Evolutionary conservation across 2,113 vertebrate genomes (phyloP), one percentile per base, ranked within the genome.

Genomic region (Elgaria multicarinata): DNA sequence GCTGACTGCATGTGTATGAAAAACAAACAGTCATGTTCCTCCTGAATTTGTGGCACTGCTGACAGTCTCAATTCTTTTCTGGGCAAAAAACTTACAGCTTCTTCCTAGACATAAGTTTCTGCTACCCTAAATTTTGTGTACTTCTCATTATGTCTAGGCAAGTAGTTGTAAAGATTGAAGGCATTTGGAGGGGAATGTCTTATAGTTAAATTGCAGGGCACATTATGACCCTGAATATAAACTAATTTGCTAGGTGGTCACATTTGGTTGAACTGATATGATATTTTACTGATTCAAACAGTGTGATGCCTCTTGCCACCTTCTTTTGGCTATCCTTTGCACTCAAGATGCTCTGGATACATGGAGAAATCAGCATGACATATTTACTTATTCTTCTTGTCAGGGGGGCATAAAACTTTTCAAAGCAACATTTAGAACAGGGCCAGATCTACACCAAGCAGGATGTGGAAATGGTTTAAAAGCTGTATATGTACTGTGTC

Each of bases 221-320:
- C 81, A 67, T 66, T 0, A 0, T 42, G 16, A 71, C 22, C 50
- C 82, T 77, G 33, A 85, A 46, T 74, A 85, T 90, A 77, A 53
- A 85, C 55, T 44, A 36, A 66, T 78, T 53, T 1, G 0, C n/a
- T 85, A 39, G 66, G 1, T 87, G 71, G 86, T 87, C 24, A 31
- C 82, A 89, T 91, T 84, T 89, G 71, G 72, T 58, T 28, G 28
- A 82, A 72, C 22, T 71, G 58, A 64, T 77, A 67, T 83, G 22
- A 62, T n/a, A 78, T 31, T 53, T 74, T 42, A 84, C 64, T 64
- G 76, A 62, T 81, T 58, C 69, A 88, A 77, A 72, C 46, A 87
- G 26, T n/a, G 53, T 44, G 64, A 46, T 87, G 31, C 72, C 33
- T 89, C 72, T 69, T 50, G 74, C 74, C 66, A 39, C 4, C 66